Conservation (phyloP, 1,140 invertebrate species). For the Drosophila kurseongensis region DNA sequence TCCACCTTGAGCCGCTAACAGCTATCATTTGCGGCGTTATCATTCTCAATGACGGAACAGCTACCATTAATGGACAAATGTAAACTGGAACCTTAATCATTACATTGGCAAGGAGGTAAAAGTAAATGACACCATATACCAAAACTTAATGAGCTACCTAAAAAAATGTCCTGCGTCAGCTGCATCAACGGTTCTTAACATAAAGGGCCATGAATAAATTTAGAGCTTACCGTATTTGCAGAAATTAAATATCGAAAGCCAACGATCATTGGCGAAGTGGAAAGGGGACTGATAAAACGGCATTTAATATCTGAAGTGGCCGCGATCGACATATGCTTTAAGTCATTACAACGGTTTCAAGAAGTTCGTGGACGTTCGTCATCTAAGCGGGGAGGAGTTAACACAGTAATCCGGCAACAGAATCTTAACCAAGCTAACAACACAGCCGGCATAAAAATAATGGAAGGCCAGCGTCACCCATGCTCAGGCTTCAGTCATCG, state of each 20-base stretch:
- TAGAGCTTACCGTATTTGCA: neutral
- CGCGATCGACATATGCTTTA: slow-evolving; percentile 7
- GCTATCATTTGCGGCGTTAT: slow-evolving; percentile 4
- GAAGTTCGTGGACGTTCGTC: too few relatives aligned
- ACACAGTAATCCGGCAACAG: too few relatives aligned
- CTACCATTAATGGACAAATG: neutral
- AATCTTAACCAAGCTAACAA: too few relatives aligned
- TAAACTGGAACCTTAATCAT: neutral
- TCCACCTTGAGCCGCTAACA: slow-evolving; percentile 3
- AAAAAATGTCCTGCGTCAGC: neutral
- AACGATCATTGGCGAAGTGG: slow-evolving; percentile 1
- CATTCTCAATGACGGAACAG: slow-evolving; percentile 1
- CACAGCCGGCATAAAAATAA: neutral
- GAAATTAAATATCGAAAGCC: neutral
- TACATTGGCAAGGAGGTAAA: neutral
- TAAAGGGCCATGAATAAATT: neutral
- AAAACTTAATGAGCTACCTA: neutral
- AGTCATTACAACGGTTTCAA: too few relatives aligned
- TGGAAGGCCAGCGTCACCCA: neutral
- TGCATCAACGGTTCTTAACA: neutral
- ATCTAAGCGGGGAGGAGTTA: too few relatives aligned
- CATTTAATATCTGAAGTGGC: neutral
- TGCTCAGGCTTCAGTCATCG: neutral
- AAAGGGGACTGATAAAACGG: neutral
- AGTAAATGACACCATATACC: neutral